Conservation (phyloP, 2,888 invertebrate species). For the Ormyrus rosae region DNA sequence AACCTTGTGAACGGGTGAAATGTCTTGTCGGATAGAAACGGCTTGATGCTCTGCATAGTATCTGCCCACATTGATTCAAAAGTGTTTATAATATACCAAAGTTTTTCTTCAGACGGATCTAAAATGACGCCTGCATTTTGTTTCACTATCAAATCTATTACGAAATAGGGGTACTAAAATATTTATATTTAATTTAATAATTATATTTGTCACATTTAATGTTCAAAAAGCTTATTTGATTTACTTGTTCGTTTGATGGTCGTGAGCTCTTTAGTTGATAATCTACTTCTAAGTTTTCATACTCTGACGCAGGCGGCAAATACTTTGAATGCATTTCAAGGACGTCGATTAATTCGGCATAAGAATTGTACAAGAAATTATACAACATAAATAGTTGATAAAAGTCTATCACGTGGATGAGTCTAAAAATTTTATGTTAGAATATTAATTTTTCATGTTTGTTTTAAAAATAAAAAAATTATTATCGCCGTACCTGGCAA, state of each 20-base stretch:
- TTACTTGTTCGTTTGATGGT: slow-evolving; percentile 64
- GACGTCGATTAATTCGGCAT: slow-evolving; percentile 78
- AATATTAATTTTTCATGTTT: slow-evolving; percentile 23
- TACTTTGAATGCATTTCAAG: slow-evolving; percentile 78
- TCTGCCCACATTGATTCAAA: slow-evolving; percentile 83
- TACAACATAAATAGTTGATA: slow-evolving; percentile 84
- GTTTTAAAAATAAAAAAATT: not conserved
- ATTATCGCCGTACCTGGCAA: slow-evolving; percentile 82
- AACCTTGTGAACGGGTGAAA: slow-evolving; percentile 85
- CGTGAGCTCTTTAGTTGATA: slow-evolving; percentile 77
- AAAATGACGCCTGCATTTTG: slow-evolving; percentile 74
- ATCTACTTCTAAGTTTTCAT: slow-evolving; percentile 75
- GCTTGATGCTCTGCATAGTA: slow-evolving; percentile 82
- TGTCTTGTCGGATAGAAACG: slow-evolving; percentile 83
- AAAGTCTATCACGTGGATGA: slow-evolving; percentile 84
- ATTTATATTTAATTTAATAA: slow-evolving; percentile 43
- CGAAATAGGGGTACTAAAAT: slow-evolving; percentile 81
- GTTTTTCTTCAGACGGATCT: slow-evolving; percentile 81
- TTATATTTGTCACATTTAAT: not conserved
- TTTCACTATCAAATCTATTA: slow-evolving; percentile 78
- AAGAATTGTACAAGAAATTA: slow-evolving; percentile 81
- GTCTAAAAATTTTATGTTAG: slow-evolving; percentile 76
- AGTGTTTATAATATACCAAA: slow-evolving; percentile 79
- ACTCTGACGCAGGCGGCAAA: slow-evolving; percentile 76
- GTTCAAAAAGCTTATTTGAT: not conserved